Percentiles rank a stretch among this genome's conserved stretches.
These are phyloP conservation scores for Atlantisia rogersi DNA, from an alignment of 2,113 vertebrate genomes.

Conservation along the genomic window DNA sequence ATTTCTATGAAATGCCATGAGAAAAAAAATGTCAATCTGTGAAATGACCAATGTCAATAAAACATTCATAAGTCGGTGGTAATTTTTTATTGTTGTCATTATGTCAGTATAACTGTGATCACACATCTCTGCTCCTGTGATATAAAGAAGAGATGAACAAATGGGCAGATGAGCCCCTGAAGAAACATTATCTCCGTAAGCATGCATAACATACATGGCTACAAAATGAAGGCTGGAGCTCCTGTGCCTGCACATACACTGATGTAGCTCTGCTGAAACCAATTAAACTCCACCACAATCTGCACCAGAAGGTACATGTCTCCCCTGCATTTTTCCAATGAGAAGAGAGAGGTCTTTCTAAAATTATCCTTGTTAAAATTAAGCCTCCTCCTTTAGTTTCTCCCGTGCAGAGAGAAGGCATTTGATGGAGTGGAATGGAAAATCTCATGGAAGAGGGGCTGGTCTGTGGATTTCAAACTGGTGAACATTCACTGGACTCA, in stretches of 20 bases:
- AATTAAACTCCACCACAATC: background rate
- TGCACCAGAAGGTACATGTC: background rate
- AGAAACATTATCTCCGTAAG: background rate
- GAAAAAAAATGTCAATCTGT: background rate
- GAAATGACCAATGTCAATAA: background rate
- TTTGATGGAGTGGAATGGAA: background rate
- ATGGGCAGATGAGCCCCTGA: background rate
- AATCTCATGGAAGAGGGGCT: background rate
- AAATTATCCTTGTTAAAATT: background rate
- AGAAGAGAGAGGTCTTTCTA: background rate
- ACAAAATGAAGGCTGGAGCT: background rate
- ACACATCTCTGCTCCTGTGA: background rate
- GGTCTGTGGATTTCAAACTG: background rate
- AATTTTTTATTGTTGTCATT: background rate
- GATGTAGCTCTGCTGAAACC: background rate
- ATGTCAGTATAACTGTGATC: background rate
- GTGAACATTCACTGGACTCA: background rate
- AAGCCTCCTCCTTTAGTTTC: background rate
- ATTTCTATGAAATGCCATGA: background rate
- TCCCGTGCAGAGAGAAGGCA: background rate
- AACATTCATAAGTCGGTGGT: background rate
- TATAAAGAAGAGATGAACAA: background rate
- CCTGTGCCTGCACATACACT: background rate
- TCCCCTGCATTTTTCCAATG: background rate
- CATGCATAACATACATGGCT: background rate